Evolutionary conservation across 2,113 vertebrate species (phyloP), one percentile per base, ranked within the genome.

Genomic region (Phainopepla nitens): DNA sequence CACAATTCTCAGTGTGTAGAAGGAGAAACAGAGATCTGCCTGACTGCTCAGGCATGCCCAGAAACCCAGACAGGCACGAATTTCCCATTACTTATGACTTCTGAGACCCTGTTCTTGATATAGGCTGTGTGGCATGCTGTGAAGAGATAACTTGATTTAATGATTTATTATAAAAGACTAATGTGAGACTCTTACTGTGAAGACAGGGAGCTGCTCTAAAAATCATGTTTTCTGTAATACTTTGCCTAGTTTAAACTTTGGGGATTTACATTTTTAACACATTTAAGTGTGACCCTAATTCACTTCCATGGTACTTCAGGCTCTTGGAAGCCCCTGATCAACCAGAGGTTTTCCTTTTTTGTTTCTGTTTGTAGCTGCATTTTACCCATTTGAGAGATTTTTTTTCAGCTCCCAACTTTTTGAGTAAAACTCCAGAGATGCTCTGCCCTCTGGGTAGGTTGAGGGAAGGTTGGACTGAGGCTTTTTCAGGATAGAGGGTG

Each of bases 381-480:
- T 91, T 91, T 83, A 86, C 68, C 47, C 73, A 21, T 86, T 47
- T 88, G 42, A 78, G 54, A 90, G 54, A 31, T 28, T 21, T 50
- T 49, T 88, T 71, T 73, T 72, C 39, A 77, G 23, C 16, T 85
- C 39, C 29, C 24, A 66, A 66, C 58, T 80, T 90, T 93, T 90
- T 79, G 15, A 73, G 35, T 88, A 58, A 82, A 94, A 56, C 66
- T 94, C 50, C 35, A 82, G 75, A 87, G 66, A 96, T 82, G 50
- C 42, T 93, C 17, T 94, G 27, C 87, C 93, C 62, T 76, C 76
- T 64, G 82, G 96, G 93, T 90, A 96, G 84, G 93, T 94, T 96
- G 78, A 83, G 11, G 23, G 71, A 90, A 95, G 87, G 92, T 90
- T 96, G 68, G 44, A 73, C 20, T 62, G 35, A 66, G 14, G 64